Base-by-base conservation (phyloP, 1,140 invertebrate species). In the Anastatus disparis region DNA sequence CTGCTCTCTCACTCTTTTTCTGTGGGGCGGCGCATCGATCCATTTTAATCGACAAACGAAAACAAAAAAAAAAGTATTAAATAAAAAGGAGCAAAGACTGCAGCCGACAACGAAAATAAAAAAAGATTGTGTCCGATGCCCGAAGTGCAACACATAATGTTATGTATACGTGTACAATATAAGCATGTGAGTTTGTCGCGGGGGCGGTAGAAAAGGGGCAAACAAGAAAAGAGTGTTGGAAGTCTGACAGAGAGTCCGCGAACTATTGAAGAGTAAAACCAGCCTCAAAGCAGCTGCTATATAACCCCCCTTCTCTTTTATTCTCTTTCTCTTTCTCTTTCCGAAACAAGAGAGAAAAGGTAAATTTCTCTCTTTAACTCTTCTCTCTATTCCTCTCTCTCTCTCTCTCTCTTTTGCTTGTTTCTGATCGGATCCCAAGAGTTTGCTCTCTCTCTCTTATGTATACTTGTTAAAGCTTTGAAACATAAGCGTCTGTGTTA, bases 181-280 rank as follows among this genome's bases (percentile, higher is more conserved):
- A 38, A 15, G 56, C 44, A 42, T 61, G 73, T 38, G 44, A 38
- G 74, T 66, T 70, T 72, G n/a, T 52, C 38, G 69, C 56, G 70
- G 44, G 53, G 75, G 72, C 71, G 71, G 69, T 38, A 73, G n/a
- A n/a, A 72, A 71, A 68, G 70, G 58, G 74, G 75, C 75, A 35
- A 35, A 35, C 4, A 35, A 10, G 10, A 73, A 70, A 75, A 77
- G 71, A 72, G n/a, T n/a, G n/a, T n/a, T n/a, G n/a, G n/a, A n/a
- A n/a, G n/a, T n/a, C n/a, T n/a, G 74, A 71, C 62, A 70, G n/a
- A 70, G 52, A 74, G 69, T 46, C 52, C 67, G 77, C 78, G 79
- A 78, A n/a, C 79, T 78, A 84, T 76, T 83, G 81, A 82, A 85
- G 83, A 84, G 83, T 85, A 77, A 85, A 85, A 84, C 81, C 79